Conservation (phyloP, 2,113 vertebrate species). For the Brachyhypopomus gauderio region DNA sequence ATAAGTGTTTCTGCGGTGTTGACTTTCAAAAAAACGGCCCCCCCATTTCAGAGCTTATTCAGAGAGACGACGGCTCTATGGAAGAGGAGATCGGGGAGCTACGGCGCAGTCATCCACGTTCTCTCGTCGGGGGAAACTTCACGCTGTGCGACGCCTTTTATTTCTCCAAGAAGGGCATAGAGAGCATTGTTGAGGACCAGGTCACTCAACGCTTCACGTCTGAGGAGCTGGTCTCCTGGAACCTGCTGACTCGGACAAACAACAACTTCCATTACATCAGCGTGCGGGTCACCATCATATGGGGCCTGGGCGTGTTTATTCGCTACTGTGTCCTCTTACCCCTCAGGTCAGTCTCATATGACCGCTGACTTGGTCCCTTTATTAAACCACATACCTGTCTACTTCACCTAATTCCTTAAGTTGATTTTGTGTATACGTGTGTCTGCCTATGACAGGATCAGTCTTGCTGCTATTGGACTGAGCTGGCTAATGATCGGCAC, state of each 20-base stretch:
- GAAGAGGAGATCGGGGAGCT: constrained; percentile 83
- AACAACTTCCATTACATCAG: constrained; percentile 93
- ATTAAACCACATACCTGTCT: not conserved
- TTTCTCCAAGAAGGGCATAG: constrained; percentile 89
- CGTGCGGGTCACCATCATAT: constrained; percentile 83
- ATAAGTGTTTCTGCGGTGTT: not conserved
- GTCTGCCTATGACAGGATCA: constrained; percentile 73
- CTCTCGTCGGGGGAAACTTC: constrained; percentile 72
- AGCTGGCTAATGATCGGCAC: constrained; percentile 86
- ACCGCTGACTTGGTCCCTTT: not conserved
- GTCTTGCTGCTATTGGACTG: constrained; percentile 85
- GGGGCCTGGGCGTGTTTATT: constrained; percentile 87
- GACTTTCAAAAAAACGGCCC: not conserved
- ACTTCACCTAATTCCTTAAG: not conserved
- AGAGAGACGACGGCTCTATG: constrained; percentile 84
- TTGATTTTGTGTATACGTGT: not conserved
- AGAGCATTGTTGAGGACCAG: constrained; percentile 92
- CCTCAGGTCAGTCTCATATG: constrained; percentile 79
- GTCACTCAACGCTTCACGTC: constrained; percentile 96
- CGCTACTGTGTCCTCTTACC: constrained; percentile 90
- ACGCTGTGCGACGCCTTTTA: constrained; percentile 86
- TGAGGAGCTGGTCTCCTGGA: constrained; percentile 94
- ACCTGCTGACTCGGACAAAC: constrained; percentile 96
- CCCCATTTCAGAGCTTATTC: constrained; percentile 84
- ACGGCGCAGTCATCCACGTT: constrained; percentile 56